These are phyloP conservation scores for silkworm (Bombyx mori) DNA, from an alignment of 1,140 invertebrate genomes.

Conservation along the genomic window DNA sequence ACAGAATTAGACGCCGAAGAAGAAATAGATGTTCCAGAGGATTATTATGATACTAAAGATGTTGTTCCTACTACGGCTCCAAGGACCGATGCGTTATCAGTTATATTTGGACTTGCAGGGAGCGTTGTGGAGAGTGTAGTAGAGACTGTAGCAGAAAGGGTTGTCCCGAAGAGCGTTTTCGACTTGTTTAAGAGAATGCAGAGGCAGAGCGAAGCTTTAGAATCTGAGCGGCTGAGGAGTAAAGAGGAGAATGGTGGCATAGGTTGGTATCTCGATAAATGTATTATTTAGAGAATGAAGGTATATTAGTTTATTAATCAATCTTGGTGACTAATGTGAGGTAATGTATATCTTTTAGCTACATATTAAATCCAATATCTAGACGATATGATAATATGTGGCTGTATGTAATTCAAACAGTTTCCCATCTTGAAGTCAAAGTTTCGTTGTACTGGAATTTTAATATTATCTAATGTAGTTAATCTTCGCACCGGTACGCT, in stretches of 20 bases:
- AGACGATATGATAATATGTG: too few species aligned
- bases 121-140: constrained; percentile 63
- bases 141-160: constrained; percentile 56
- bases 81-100: constrained; percentile 52
- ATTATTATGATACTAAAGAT: constrained; percentile 63
- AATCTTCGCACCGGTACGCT: too few species aligned
- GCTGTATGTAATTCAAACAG: too few species aligned
- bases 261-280: constrained; percentile 28
- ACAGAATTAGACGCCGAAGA: constrained; percentile 52
- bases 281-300: too few species aligned
- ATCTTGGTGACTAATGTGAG: too few species aligned
- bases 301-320: too few species aligned
- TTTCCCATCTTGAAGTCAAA: too few species aligned
- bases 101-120: constrained; percentile 58
- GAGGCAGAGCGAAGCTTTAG: constrained; percentile 53
- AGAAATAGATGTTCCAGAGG: constrained; percentile 50
- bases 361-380: too few species aligned
- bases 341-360: too few species aligned
- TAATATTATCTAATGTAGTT: too few species aligned
- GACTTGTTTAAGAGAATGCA: constrained; percentile 64
- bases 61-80: constrained; percentile 51
- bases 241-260: constrained; percentile 67
- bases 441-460: too few species aligned
- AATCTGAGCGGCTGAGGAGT: constrained; percentile 61
- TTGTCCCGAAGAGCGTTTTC: constrained; percentile 55